These are phyloP conservation scores for Solenodon paradoxus DNA, from an alignment of 2,113 vertebrate genomes.

Conservation along the genomic window DNA sequence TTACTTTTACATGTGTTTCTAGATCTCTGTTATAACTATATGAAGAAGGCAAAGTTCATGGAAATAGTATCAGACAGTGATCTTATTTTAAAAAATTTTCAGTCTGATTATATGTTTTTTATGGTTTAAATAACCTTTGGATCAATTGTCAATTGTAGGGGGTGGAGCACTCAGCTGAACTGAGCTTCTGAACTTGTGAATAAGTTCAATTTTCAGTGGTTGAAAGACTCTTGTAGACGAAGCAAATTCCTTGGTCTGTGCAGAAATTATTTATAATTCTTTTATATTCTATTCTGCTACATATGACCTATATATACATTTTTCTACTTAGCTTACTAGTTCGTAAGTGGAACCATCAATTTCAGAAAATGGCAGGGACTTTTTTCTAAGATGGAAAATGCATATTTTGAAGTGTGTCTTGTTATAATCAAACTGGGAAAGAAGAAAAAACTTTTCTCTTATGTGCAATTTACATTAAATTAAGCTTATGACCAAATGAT, in stretches of 20 bases:
- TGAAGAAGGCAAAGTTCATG: not conserved
- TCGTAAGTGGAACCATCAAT: not conserved
- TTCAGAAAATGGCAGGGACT: not conserved
- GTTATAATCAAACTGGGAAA: not conserved
- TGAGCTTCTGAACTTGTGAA: conserved; percentile 62
- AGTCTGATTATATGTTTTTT: conserved; percentile 48
- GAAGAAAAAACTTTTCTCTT: not conserved
- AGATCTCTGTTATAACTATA: conserved; percentile 30
- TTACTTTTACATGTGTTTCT: conserved; percentile 64
- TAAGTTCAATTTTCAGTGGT: conserved; percentile 39
- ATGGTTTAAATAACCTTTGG: conserved; percentile 50
- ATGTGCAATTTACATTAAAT: not conserved
- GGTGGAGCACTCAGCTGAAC: conserved; percentile 18
- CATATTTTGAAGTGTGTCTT: not conserved
- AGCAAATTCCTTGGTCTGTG: not conserved
- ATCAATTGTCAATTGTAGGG: conserved; percentile 19
- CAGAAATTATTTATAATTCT: not conserved
- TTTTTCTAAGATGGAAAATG: not conserved
- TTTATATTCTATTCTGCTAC: not conserved
- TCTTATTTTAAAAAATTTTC: conserved; percentile 62
- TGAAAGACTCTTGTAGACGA: conserved; percentile 30
- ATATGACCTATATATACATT: not conserved
- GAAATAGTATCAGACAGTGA: conserved; percentile 33
- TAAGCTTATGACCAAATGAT: not conserved
- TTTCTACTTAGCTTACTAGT: not conserved